A percentile compares a stretch with the other conserved stretches of the same genome.
These are phyloP conservation scores for Coenonympha glycerion DNA, from an alignment of 2,888 invertebrate species.

Conservation along the genomic window DNA sequence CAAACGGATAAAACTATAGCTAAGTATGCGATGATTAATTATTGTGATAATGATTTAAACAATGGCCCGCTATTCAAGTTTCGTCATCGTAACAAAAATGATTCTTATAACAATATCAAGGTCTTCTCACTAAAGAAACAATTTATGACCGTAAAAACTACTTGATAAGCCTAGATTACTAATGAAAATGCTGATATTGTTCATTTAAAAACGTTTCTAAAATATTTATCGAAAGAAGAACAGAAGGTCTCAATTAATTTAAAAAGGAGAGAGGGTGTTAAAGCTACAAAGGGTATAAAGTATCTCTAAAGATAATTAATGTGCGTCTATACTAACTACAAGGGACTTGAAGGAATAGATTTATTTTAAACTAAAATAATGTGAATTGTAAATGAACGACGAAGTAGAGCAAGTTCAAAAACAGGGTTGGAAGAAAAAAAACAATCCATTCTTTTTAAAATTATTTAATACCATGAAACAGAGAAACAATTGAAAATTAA, in stretches of 20 bases:
- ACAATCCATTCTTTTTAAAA: too few species aligned
- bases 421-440: too few species aligned
- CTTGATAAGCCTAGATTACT: background rate
- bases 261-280: slow-evolving; percentile 42
- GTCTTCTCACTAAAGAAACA: slow-evolving; percentile 9
- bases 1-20: background rate
- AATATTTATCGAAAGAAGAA: too few species aligned
- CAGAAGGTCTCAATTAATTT: slow-evolving; percentile 32
- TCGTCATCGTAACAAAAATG: slow-evolving; percentile 1
- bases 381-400: too few species aligned
- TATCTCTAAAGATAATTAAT: slow-evolving; percentile 41
- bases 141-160: slow-evolving; percentile 6
- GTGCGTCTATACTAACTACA: slow-evolving; percentile 38
- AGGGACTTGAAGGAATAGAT: slow-evolving; percentile 17
- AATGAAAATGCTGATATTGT: too few species aligned
- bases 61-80: background rate
- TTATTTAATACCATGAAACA: too few species aligned
- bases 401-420: too few species aligned
- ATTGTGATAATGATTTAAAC: slow-evolving; percentile 4
- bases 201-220: too few species aligned
- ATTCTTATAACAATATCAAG: slow-evolving; percentile 10
- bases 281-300: slow-evolving; percentile 51
- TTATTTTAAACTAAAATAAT: too few species aligned
- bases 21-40: background rate
- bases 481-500: too few species aligned